Evolutionary conservation across 1,140 invertebrate species (phyloP).

Genomic region (Drosophila suzukii): DNA sequence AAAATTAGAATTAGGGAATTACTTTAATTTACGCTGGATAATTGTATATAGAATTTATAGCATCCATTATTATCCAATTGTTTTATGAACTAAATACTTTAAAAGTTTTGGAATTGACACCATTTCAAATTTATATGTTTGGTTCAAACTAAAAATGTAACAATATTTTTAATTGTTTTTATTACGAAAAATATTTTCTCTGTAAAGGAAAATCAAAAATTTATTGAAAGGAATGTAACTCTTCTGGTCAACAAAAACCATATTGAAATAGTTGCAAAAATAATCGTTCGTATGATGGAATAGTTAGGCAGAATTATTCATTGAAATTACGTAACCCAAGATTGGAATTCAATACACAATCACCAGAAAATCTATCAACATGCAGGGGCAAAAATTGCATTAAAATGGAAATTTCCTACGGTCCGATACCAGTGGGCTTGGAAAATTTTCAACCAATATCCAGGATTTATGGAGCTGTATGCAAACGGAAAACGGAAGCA

Average conservation of each 20-base stretch:
- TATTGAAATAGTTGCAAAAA: not conserved
- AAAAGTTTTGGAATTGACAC: no score
- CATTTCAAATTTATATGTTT: no score
- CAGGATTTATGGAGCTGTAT: slow-evolving; percentile 28
- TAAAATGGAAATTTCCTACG: slow-evolving; percentile 43
- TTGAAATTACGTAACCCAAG: slow-evolving; percentile 18
- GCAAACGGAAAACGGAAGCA: slow-evolving; percentile 35
- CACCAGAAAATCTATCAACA: slow-evolving; percentile 42
- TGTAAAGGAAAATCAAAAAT: not conserved
- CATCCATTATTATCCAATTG: no score
- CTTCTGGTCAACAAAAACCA: not conserved
- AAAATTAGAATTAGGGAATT: no score
- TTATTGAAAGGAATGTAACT: not conserved
- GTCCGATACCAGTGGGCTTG: not conserved
- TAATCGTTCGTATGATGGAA: not conserved
- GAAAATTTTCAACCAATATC: slow-evolving; percentile 19
- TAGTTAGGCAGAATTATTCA: slow-evolving; percentile 8
- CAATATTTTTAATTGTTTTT: not conserved
- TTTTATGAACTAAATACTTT: no score
- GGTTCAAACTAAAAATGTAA: no score
- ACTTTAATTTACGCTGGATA: no score
- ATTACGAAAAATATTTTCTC: not conserved
- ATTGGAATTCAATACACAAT: slow-evolving; percentile 20
- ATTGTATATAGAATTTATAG: no score
- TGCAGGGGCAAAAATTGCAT: slow-evolving; percentile 27